These are phyloP conservation scores for Gadopsis bispinosus DNA, from an alignment of 2,797 vertebrate species.

Conservation along the genomic window DNA sequence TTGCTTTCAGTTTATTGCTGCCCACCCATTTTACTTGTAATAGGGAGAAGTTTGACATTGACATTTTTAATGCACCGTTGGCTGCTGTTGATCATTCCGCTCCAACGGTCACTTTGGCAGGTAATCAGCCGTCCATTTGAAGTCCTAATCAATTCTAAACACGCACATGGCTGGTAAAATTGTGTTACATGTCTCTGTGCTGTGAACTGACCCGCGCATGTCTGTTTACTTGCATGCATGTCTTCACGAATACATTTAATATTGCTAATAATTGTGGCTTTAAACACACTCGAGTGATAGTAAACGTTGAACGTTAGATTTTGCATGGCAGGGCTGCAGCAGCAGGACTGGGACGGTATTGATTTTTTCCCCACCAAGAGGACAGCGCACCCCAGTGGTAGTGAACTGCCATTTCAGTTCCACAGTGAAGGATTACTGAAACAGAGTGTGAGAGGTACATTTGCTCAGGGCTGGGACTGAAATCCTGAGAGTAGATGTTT, in stretches of 20 bases:
- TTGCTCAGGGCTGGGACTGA: neutral
- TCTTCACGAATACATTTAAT: neutral
- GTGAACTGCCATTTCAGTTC: neutral
- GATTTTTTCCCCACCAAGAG: neutral
- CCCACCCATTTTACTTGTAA: neutral
- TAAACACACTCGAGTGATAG: neutral
- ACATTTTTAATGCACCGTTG: neutral
- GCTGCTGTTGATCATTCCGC: neutral
- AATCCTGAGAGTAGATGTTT: neutral
- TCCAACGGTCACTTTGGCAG: neutral
- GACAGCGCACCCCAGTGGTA: slow-evolving; percentile 38
- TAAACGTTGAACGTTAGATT: neutral
- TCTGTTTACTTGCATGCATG: neutral
- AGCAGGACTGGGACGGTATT: accelerated
- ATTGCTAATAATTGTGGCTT: neutral
- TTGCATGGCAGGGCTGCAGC: too few relatives aligned
- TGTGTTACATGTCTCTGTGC: neutral
- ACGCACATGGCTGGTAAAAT: neutral
- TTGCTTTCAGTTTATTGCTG: neutral
- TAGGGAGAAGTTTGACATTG: neutral
- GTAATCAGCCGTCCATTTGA: neutral
- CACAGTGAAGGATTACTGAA: neutral
- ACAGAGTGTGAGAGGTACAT: too few relatives aligned
- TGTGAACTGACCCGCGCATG: neutral
- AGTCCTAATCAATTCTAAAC: neutral